Percentiles rank a stretch among this genome's conserved stretches.
These are phyloP conservation scores for Empidonax alnorum DNA, from an alignment of 2,113 vertebrate genomes.

Conservation along the genomic window DNA sequence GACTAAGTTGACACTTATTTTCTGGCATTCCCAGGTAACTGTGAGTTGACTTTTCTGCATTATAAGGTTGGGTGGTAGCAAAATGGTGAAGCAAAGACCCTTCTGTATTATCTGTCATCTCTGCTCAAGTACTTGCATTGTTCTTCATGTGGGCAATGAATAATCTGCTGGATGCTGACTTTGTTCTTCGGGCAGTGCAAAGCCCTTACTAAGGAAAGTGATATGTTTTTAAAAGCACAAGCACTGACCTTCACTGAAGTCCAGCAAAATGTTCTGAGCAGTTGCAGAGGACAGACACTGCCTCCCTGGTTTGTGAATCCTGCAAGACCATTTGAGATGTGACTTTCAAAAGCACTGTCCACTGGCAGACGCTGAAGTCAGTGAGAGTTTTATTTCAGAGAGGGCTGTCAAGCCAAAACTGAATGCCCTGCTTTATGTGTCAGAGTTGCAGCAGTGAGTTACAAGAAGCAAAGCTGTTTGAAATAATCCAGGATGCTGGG, in stretches of 20 bases:
- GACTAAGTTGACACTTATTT: not conserved
- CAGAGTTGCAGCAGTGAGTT: not conserved
- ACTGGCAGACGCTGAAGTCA: not conserved
- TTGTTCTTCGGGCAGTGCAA: conserved; percentile 18
- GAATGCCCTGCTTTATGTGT: not conserved
- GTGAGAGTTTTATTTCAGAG: not conserved
- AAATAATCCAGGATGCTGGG: not conserved
- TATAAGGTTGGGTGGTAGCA: not conserved
- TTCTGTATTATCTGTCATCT: not conserved
- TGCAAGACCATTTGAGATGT: not conserved
- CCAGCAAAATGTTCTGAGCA: not conserved
- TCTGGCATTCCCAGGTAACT: not conserved
- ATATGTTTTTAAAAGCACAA: not conserved
- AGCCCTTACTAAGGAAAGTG: not conserved
- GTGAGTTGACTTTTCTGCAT: not conserved
- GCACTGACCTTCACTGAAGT: conserved; percentile 16
- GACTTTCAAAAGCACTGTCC: not conserved
- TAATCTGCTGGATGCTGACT: conserved; percentile 13
- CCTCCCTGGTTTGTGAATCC: not conserved
- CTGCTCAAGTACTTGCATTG: not conserved
- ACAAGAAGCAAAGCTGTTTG: not conserved
- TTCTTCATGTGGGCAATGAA: not conserved
- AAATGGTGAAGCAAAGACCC: not conserved
- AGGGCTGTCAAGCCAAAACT: not conserved
- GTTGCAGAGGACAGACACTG: not conserved